Base-by-base conservation (phyloP, 2,113 vertebrate species). In the Todiramphus saurophagus region DNA sequence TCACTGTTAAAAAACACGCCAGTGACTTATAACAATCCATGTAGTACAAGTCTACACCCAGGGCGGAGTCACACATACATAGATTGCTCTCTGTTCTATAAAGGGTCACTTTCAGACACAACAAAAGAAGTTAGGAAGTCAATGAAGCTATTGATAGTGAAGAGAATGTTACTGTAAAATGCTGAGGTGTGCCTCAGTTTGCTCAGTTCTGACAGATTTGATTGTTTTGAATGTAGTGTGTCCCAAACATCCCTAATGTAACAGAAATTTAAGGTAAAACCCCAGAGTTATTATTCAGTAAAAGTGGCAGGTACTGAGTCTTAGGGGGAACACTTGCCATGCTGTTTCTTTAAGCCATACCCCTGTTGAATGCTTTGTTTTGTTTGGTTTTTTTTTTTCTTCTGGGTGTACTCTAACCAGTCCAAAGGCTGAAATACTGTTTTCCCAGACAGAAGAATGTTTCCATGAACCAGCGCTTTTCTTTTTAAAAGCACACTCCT, bases 151-250 rank as follows among this genome's bases (percentile, higher is more conserved):
- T 55, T 50, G 19, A 5, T 30, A 46, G 16, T 28, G 25, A 14
- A 69, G 50, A 21, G 20, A 73, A 53, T 16, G 7, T 24, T 43
- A 7, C 8, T n/a, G 18, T 66, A 27, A 58, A 70, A 19, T 28
- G 7, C 53, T 64, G 59, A 68, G 30, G 50, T 86, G 3, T 7
- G 19, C 3, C 35, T 75, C 35, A 27, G 4, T 86, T 80, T 7
- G 23, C n/a, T 35, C 28, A 41, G 5, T 37, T 58, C 35, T n/a
- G 5, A 30, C 10, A 16, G 16, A 33, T 78, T 91, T 1, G 2
- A 10, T 13, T 60, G 3, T 20, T 85, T 60, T 1, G 3, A 91
- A 73, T 0, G 4, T 8, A 21, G 1, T 7, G 2, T 55, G 15
- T 11, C 17, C 60, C 35, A 78, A 68, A 50, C 12, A 14, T 21